These are phyloP conservation scores for Globia sparganii DNA, from an alignment of 2,888 invertebrate genomes.

Conservation along the genomic window DNA sequence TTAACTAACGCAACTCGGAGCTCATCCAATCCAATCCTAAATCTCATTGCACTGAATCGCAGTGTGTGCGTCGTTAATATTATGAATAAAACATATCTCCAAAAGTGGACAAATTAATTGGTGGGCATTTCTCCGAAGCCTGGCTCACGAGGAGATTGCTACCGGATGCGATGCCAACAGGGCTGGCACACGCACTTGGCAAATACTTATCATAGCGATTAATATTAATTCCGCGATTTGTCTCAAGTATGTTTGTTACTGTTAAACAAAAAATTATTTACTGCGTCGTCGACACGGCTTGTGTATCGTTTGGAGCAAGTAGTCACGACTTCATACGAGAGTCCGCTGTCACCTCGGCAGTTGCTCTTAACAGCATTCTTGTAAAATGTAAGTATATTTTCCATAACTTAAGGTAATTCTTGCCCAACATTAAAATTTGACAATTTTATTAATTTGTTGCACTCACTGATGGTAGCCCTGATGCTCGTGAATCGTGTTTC, in stretches of 20 bases:
- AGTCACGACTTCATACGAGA: not conserved
- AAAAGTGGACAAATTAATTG: constrained; percentile 84
- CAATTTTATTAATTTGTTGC: not conserved
- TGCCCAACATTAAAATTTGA: not conserved
- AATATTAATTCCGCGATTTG: constrained; percentile 32
- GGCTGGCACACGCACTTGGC: constrained; percentile 55
- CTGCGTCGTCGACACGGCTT: not conserved
- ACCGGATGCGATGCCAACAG: constrained; percentile 64
- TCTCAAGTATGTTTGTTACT: not conserved
- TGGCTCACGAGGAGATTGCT: constrained; percentile 61
- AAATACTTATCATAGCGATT: constrained; percentile 18
- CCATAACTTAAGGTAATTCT: not conserved
- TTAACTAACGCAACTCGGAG: not conserved
- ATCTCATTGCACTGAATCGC: constrained; percentile 22
- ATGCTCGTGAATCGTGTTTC: constrained; percentile 73
- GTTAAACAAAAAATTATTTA: constrained; percentile 16
- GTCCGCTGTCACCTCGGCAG: not conserved
- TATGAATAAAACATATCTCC: constrained; percentile 80
- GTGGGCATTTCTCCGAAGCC: constrained; percentile 77
- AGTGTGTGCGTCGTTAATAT: constrained; percentile 48
- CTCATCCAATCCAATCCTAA: constrained; percentile 27
- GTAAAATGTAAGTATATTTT: not conserved
- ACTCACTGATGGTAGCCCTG: constrained; percentile 67
- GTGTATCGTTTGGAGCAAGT: not conserved
- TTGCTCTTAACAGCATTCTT: not conserved